Base-by-base conservation (phyloP, 2,113 vertebrate species). In the Eulacestoma nigropectus region DNA sequence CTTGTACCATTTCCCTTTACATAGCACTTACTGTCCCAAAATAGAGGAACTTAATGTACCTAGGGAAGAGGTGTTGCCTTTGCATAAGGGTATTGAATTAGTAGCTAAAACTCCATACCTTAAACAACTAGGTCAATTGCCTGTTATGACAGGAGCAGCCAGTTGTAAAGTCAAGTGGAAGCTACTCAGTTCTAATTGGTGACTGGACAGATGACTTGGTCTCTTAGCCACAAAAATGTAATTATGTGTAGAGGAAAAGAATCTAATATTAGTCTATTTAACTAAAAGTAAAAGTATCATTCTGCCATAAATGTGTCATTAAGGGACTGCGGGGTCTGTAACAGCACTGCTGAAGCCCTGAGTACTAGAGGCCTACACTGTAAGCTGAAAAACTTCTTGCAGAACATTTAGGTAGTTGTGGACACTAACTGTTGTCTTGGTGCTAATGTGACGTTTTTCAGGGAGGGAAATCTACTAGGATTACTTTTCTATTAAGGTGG, bases 381-480 rank as follows among this genome's bases (percentile, higher is more conserved):
- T 76, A 83, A 91, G 41, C 81, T 84, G 64, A 64, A 89, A 90
- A 21, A 27, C 20, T 59, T 93, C 15, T 83, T 80, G 67, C 26
- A 78, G 65, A 84, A 60, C 7, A 47, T 5, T 67, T 80, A 87
- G 33, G 64, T 87, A 78, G 77, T 55, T 50, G 35, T 29, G 27
- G 90, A 91, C 35, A 75, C 27, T 82, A 94, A 87, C 49, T 70
- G 55, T 86, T 93, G 35, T 87, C 29, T 73, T 93, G 84, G 91
- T 87, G 84, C 77, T 92, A 87, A 89, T 42, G 33, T 10, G 39
- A 37, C 68, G 26, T 65, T 83, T 87, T 87, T 77, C 26, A 39
- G 57, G 76, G 89, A 75, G 35, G 52, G 30, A 90, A 89, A 82
- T 76, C 64, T 84, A 53, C 16, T 26, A 70, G 41, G 22, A 46